These are phyloP conservation scores for Magallana angulata DNA, from an alignment of 1,140 invertebrate species.

Conservation along the genomic window DNA sequence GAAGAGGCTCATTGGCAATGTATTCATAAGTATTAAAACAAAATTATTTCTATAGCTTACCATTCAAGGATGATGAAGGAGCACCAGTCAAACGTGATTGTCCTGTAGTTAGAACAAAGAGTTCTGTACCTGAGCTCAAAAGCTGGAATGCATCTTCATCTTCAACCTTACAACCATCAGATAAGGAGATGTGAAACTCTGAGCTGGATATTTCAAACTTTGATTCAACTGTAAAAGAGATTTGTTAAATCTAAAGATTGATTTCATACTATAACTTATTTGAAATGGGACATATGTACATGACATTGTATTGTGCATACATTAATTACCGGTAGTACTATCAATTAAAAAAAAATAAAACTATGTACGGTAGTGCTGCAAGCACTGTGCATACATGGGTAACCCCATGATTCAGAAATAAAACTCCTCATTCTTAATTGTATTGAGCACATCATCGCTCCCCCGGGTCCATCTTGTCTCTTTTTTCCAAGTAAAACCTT, in stretches of 20 bases:
- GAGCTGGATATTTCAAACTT: not conserved
- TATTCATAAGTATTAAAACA: no score
- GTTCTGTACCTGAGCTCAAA: not conserved
- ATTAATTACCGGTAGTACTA: not conserved
- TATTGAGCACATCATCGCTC: not conserved
- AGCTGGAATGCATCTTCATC: not conserved
- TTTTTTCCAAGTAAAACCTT: not conserved
- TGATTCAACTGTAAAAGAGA: not conserved
- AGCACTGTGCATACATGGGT: not conserved
- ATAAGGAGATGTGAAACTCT: slow-evolving; percentile 5
- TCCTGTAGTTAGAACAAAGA: slow-evolving; percentile 5
- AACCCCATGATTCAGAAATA: not conserved
- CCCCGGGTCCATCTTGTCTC: not conserved
- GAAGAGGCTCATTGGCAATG: no score
- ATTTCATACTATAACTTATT: not conserved
- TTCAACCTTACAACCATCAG: not conserved
- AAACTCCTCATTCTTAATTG: not conserved
- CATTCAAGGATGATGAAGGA: not conserved
- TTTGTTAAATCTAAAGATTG: slow-evolving; percentile 1
- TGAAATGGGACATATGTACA: not conserved
- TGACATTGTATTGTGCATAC: not conserved
- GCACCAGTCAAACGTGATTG: not conserved
- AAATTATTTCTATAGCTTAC: no score
- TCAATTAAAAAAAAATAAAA: not conserved
- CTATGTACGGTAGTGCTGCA: not conserved